These are phyloP conservation scores for Pseudeuparius sepicola DNA, from an alignment of 2,888 invertebrate genomes.

Conservation along the genomic window DNA sequence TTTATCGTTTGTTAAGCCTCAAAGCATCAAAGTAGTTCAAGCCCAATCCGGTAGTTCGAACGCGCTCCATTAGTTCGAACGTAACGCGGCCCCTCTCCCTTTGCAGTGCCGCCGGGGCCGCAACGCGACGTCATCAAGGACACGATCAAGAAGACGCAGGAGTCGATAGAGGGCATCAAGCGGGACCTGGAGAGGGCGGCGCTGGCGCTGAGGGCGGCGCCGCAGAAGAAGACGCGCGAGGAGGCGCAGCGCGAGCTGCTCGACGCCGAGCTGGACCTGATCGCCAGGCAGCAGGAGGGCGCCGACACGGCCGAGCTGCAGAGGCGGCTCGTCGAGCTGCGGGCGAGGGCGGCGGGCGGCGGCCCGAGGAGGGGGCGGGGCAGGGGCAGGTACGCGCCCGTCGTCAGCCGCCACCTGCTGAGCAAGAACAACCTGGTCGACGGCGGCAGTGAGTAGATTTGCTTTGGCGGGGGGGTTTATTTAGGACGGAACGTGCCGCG, in stretches of 20 bases:
- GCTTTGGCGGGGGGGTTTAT: slow-evolving; percentile 13
- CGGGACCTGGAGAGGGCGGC: slow-evolving; percentile 46
- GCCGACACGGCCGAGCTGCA: slow-evolving; percentile 76
- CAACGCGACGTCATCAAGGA: slow-evolving; percentile 66
- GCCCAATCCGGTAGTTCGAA: too few relatives aligned
- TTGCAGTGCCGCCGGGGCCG: slow-evolving; percentile 51
- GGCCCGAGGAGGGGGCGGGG: slow-evolving; percentile 36
- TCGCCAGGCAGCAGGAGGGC: slow-evolving; percentile 81
- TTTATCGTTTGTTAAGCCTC: too few relatives aligned
- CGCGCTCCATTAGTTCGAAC: too few relatives aligned
- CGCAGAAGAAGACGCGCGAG: slow-evolving; percentile 28
- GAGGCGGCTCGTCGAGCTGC: slow-evolving; percentile 65
- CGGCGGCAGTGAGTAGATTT: slow-evolving; percentile 25
- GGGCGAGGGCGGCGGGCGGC: slow-evolving; percentile 37
- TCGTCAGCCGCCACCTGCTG: slow-evolving; percentile 33
- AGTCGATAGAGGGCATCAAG: slow-evolving; percentile 68
- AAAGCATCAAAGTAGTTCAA: too few relatives aligned
- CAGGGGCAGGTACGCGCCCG: slow-evolving; percentile 35
- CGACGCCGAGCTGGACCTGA: slow-evolving; percentile 84
- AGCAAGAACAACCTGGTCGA: slow-evolving; percentile 36
- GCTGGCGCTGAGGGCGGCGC: slow-evolving; percentile 35
- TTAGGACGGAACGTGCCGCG: too few relatives aligned
- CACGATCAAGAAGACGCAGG: slow-evolving; percentile 74
- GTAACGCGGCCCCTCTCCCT: slow-evolving; percentile 6
- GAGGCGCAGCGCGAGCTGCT: slow-evolving; percentile 53